These are phyloP conservation scores for Polypedilum vanderplanki DNA, from an alignment of 1,140 invertebrate species.

Conservation along the genomic window DNA sequence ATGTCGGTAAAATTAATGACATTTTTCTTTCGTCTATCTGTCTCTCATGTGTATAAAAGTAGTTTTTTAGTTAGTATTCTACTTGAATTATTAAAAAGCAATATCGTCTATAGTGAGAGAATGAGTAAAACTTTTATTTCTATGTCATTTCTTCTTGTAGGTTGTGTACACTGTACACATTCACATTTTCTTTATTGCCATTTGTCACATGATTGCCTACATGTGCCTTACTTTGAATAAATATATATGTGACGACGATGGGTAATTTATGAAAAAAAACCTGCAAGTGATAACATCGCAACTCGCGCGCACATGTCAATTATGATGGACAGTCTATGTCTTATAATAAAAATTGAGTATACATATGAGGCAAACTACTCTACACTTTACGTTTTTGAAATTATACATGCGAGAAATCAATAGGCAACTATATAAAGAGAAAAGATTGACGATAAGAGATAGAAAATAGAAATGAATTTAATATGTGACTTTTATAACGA, in stretches of 20 bases:
- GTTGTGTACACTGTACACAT: not conserved
- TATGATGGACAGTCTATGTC: conserved; percentile 7
- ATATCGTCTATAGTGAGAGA: not conserved
- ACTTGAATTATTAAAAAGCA: conserved; percentile 26
- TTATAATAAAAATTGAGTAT: conserved; percentile 8
- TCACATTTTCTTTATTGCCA: conserved; percentile 19
- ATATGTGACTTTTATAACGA: too few relatives aligned
- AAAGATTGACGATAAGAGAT: not conserved
- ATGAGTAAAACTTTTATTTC: not conserved
- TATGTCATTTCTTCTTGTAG: not conserved
- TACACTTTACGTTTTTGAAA: not conserved
- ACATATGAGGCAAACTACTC: not conserved
- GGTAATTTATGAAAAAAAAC: conserved; percentile 1
- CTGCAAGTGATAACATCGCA: not conserved
- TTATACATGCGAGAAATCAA: not conserved
- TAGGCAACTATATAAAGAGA: not conserved
- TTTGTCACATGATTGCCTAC: conserved; percentile 22
- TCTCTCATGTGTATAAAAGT: not conserved
- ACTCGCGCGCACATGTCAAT: not conserved
- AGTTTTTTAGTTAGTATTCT: not conserved
- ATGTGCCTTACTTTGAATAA: not conserved
- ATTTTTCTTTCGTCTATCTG: not conserved
- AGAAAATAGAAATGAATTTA: not conserved
- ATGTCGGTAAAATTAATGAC: not conserved
- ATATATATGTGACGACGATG: not conserved